Evolutionary conservation across 2,113 vertebrate species (phyloP), one percentile per base, ranked within the genome.

Genomic region (Atractosteus spatula): DNA sequence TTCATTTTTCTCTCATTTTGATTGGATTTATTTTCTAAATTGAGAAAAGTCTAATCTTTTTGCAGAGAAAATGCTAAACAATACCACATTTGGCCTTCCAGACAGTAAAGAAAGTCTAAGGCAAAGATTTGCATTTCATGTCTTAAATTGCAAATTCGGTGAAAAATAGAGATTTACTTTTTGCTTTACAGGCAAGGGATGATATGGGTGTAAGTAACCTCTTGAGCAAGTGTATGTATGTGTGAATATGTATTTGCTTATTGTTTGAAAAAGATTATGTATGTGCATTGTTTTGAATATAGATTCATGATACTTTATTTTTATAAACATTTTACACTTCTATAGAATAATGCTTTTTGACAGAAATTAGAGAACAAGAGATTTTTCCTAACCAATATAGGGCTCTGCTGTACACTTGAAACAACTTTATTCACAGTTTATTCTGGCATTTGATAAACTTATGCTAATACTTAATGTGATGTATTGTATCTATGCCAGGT

Each of bases 361-460:
- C 5, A 10, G 47, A 51, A 51, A 51, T 51, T 51, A 51, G 10
- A 51, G 47, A 5, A 51, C 5, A 51, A 51, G 10, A 29, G 29
- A 29, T 29, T 29, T 29, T 29, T 29, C 29, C 29, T 29, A 29
- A 29, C 5, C 47, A 51, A 68, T 68, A 47, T 68, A 16, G 61
- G 69, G 43, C 44, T 71, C 17, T n/a, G 47, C 14, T 62, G 56
- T 45, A 71, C 57, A 71, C 62, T 47, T 44, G 14, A 29, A 71
- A 47, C 17, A 43, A 45, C 43, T 12, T 47, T 17, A 16, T 29
- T 62, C 62, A 68, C 65, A 65, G 47, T 65, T 71, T 62, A n/a
- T 74, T 74, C 74, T 72, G 72, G 65, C 72, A 74, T 78, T 71
- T 70, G n/a, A 59, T 59, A 13, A 68, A 62, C 56, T 63, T 59